Conservation (phyloP, 2,797 vertebrate species). For the Pelobates cultripes region DNA sequence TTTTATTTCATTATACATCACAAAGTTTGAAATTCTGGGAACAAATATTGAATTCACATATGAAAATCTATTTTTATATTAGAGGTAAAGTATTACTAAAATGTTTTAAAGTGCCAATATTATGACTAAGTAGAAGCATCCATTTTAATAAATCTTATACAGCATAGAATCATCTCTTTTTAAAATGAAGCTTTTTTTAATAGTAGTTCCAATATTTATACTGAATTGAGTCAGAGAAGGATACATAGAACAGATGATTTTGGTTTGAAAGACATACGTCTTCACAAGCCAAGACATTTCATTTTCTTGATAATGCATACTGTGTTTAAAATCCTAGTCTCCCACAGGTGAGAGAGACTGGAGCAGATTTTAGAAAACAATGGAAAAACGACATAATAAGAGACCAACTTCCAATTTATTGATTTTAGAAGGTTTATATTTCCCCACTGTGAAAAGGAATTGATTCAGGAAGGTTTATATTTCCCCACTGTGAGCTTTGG, state of each 20-base stretch:
- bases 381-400: constrained; percentile 39
- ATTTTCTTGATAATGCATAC: constrained; percentile 1
- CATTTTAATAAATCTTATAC: no score
- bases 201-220: no score
- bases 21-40: no score
- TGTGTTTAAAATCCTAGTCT: constrained; percentile 16
- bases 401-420: constrained; percentile 51
- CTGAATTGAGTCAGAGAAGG: no score
- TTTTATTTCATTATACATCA: no score
- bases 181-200: no score
- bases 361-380: constrained; percentile 29
- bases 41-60: no score
- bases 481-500: constrained; percentile 42
- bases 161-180: no score
- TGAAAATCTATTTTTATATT: no score
- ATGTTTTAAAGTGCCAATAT: no score
- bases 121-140: no score
- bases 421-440: constrained; percentile 51
- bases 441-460: constrained; percentile 52
- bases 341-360: constrained; percentile 10
- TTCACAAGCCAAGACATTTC: not conserved
- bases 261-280: not conserved
- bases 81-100: no score
- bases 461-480: constrained; percentile 49
- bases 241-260: not conserved